Percentiles rank a stretch among this genome's conserved stretches.
Evolutionary conservation across 1,140 invertebrate genomes (phyloP).

Genomic region (Amphibalanus amphitrite): DNA sequence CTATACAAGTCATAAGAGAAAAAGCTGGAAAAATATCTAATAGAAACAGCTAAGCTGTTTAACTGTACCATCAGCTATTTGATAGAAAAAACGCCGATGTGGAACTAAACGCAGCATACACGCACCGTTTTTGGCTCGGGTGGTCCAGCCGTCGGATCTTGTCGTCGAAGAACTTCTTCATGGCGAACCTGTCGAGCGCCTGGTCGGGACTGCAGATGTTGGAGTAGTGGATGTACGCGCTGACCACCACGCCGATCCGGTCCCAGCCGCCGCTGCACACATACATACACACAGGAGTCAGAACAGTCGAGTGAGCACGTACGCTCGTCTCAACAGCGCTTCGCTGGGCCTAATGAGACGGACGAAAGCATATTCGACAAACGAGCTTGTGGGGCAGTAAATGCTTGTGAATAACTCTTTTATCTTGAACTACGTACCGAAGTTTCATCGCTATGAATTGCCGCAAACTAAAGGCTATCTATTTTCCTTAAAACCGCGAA

Average conservation of each 20-base stretch:
- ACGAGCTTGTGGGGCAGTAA: slow-evolving; percentile 5
- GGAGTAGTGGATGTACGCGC: slow-evolving; percentile 85
- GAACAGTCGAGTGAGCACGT: not conserved
- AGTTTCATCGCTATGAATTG: too few species aligned
- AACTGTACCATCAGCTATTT: too few species aligned
- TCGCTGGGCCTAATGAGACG: not conserved
- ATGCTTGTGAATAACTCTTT: too few species aligned
- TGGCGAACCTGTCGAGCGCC: slow-evolving; percentile 74
- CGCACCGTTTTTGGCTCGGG: slow-evolving; percentile 73
- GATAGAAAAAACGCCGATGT: too few species aligned
- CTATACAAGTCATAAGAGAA: too few species aligned
- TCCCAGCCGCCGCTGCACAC: slow-evolving; percentile 45
- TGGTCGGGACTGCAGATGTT: slow-evolving; percentile 76
- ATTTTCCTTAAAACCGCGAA: too few species aligned
- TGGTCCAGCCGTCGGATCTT: slow-evolving; percentile 58
- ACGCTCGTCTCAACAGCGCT: too few species aligned
- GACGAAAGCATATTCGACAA: not conserved
- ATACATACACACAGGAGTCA: not conserved
- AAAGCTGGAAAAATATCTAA: too few species aligned
- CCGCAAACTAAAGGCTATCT: too few species aligned
- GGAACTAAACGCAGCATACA: too few species aligned
- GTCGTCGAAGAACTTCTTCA: slow-evolving; percentile 77
- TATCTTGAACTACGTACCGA: too few species aligned
- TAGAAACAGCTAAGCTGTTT: too few species aligned
- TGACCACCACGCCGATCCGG: slow-evolving; percentile 65